Percentiles rank a stretch among this genome's conserved stretches.
These are phyloP conservation scores for Hyposoter dolosus DNA, from an alignment of 2,888 invertebrate species.

Conservation along the genomic window DNA sequence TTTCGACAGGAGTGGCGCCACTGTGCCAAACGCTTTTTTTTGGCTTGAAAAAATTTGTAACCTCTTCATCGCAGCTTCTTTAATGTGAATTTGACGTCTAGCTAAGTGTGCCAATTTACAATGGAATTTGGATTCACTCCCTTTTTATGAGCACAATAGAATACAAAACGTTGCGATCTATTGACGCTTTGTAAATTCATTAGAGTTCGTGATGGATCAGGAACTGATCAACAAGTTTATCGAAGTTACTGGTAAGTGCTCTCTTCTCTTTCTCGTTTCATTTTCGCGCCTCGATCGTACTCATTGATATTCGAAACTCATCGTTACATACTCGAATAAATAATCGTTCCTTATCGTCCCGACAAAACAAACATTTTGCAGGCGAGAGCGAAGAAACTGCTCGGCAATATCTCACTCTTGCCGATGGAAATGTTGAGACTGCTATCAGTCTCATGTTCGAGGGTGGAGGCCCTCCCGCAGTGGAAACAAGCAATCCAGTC, in stretches of 20 bases:
- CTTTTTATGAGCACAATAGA: slow-evolving; percentile 24
- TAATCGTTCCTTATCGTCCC: neutral
- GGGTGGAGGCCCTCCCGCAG: slow-evolving; percentile 72
- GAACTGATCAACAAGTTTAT: slow-evolving; percentile 81
- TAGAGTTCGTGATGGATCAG: slow-evolving; percentile 78
- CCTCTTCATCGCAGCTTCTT: slow-evolving; percentile 18
- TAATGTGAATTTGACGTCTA: slow-evolving; percentile 51
- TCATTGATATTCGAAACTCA: neutral
- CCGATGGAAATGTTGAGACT: slow-evolving; percentile 82
- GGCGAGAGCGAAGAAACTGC: slow-evolving; percentile 81
- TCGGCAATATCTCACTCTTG: slow-evolving; percentile 79
- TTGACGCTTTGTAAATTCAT: neutral
- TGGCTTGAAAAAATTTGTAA: slow-evolving; percentile 20
- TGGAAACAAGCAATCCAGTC: slow-evolving; percentile 37
- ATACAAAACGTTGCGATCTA: neutral
- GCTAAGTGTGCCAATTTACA: slow-evolving; percentile 26
- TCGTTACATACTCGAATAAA: neutral
- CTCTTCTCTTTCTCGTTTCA: neutral
- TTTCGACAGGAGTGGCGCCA: slow-evolving; percentile 16
- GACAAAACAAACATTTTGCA: slow-evolving; percentile 57
- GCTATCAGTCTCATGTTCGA: slow-evolving; percentile 82
- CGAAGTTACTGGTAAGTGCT: slow-evolving; percentile 81
- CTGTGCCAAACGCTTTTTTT: slow-evolving; percentile 32
- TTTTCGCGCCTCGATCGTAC: slow-evolving; percentile 19
- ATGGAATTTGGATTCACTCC: slow-evolving; percentile 51